phyloP scores from a whole-genome alignment of 2,888 invertebrate genomes.

The Emesis russula region DNA sequence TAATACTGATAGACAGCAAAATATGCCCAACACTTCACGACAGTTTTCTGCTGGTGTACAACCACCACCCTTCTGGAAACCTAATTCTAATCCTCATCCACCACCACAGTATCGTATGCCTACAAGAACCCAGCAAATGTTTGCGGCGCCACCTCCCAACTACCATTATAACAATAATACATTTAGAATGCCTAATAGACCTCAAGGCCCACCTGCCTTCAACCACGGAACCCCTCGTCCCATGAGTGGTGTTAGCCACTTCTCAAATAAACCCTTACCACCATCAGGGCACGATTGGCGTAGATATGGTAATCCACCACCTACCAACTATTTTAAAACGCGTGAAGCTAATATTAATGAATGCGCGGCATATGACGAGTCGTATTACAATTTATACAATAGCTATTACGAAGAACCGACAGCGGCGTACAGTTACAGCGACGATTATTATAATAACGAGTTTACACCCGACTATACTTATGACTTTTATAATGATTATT shows the following conservation, averaged over 20 bases:
- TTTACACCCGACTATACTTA: slow-evolving; percentile 9
- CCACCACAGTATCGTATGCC: slow-evolving; percentile 3
- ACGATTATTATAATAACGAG: slow-evolving; percentile 2
- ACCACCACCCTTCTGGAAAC: slow-evolving; percentile 12
- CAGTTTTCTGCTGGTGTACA: neutral
- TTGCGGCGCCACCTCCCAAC: too few relatives aligned
- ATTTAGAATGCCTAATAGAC: slow-evolving; percentile 29
- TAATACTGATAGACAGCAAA: neutral
- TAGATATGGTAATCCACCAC: too few relatives aligned
- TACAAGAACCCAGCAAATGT: neutral
- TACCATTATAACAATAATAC: slow-evolving; percentile 8
- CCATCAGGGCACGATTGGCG: too few relatives aligned
- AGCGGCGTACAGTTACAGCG: neutral
- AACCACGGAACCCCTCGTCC: too few relatives aligned
- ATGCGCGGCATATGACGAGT: slow-evolving; percentile 16
- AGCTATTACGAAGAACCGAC: slow-evolving; percentile 5
- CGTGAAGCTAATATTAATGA: neutral
- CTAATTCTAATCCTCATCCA: neutral
- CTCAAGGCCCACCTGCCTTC: neutral
- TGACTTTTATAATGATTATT: neutral
- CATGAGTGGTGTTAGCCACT: too few relatives aligned
- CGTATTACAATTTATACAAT: slow-evolving; percentile 20
- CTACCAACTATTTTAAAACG: too few relatives aligned
- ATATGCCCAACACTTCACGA: neutral
- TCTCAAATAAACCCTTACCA: too few relatives aligned